These are phyloP conservation scores for Agrochola macilenta DNA, from an alignment of 2,888 invertebrate species.

Conservation along the genomic window DNA sequence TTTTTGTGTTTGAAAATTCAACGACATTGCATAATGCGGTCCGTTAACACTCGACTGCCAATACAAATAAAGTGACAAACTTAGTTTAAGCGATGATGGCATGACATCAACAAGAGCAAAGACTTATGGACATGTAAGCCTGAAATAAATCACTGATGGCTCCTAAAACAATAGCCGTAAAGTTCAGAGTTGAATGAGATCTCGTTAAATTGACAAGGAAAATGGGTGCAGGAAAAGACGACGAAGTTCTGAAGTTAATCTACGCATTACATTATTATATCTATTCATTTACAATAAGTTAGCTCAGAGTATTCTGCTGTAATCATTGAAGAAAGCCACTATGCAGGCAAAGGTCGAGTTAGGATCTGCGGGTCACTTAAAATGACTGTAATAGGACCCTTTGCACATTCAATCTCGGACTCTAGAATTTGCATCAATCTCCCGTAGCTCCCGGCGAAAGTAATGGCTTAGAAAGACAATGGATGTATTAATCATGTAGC, in stretches of 20 bases:
- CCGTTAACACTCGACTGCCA: constrained; percentile 59
- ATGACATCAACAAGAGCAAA: constrained; percentile 11
- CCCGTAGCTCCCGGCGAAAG: constrained; percentile 41
- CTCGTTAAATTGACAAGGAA: constrained; percentile 45
- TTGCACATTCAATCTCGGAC: constrained; percentile 26
- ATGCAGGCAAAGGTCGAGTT: constrained; percentile 45
- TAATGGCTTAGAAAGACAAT: constrained; percentile 52
- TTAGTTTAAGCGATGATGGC: constrained; percentile 7
- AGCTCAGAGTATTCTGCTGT: constrained; percentile 23
- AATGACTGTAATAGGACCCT: constrained; percentile 40
- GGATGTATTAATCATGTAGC: constrained; percentile 52
- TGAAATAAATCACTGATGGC: constrained; percentile 9
- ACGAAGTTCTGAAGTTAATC: constrained; percentile 37
- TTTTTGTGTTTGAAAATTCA: constrained; percentile 31
- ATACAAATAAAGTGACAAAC: constrained; percentile 63
- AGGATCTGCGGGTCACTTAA: constrained; percentile 52
- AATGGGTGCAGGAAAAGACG: constrained; percentile 39
- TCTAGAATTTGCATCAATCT: constrained; percentile 59
- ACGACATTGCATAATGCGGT: constrained; percentile 59
- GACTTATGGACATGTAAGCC: constrained; percentile 5
- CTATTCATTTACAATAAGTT: constrained; percentile 36
- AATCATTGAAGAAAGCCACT: constrained; percentile 50
- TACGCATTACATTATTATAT: constrained; percentile 40
- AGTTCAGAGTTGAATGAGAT: constrained; percentile 39
- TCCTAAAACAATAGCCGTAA: constrained; percentile 31